Evolutionary conservation across 2,113 vertebrate species (phyloP).

Genomic region (Sarotherodon lohbergeri): DNA sequence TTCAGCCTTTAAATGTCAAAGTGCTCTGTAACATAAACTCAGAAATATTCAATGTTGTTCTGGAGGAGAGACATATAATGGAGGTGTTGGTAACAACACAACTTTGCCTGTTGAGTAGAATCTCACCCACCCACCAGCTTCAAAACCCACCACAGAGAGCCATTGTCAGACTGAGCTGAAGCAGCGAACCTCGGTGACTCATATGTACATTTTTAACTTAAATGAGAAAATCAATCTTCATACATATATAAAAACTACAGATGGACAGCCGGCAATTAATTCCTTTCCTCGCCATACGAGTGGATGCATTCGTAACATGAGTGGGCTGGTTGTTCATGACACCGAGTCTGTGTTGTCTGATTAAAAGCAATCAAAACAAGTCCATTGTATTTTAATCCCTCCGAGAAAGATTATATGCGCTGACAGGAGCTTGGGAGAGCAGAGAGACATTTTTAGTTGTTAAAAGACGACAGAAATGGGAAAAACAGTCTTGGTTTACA

Average conservation of each 20-base stretch:
- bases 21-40: not conserved
- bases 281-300: not conserved
- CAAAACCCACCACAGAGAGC: not conserved
- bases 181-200: not conserved
- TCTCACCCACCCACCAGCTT: slow-evolving; percentile 10
- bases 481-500: not conserved
- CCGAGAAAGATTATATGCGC: not conserved
- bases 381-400: slow-evolving; percentile 22
- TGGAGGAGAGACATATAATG: not conserved
- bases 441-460: not conserved
- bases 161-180: not conserved
- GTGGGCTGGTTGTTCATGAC: slow-evolving; percentile 36
- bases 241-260: slow-evolving; percentile 4
- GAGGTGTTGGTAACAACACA: not conserved
- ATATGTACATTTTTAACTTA: not conserved
- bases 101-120: not conserved
- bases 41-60: not conserved
- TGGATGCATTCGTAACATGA: slow-evolving; percentile 5
- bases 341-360: slow-evolving; percentile 27
- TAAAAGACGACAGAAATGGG: not conserved
- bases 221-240: slow-evolving; percentile 7
- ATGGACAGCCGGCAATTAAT: slow-evolving; percentile 44
- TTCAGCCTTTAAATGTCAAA: not conserved
- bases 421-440: not conserved
- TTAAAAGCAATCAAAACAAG: slow-evolving; percentile 47